These are phyloP conservation scores for Neodiprion pinetum DNA, from an alignment of 1,140 invertebrate genomes.

Conservation along the genomic window DNA sequence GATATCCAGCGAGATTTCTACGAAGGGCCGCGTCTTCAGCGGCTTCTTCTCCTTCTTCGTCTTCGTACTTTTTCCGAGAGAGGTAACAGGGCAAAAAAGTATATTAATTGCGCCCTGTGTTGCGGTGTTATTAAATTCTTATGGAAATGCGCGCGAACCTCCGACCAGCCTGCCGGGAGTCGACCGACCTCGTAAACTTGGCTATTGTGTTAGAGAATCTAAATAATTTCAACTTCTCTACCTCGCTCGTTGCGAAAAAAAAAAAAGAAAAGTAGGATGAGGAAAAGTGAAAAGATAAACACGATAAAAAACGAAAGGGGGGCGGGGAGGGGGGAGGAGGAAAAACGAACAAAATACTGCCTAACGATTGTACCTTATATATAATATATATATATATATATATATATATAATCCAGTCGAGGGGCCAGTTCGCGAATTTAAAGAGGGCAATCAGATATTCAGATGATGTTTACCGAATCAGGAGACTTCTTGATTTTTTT, in stretches of 20 bases:
- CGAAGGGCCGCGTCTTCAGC: conserved; percentile 26
- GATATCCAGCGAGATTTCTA: conserved; percentile 29
- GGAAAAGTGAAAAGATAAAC: conserved; percentile 28
- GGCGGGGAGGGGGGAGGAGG: neutral
- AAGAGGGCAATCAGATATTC: conserved; percentile 49
- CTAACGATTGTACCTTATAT: too few species aligned
- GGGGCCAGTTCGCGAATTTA: conserved; percentile 18
- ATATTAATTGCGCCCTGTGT: conserved; percentile 60
- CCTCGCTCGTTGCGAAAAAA: conserved; percentile 23
- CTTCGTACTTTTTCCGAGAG: neutral
- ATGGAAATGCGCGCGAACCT: conserved; percentile 51
- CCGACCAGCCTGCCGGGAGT: neutral
- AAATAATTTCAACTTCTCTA: conserved; percentile 58
- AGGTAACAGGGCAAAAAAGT: conserved; percentile 55
- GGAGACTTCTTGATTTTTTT: conserved; percentile 12
- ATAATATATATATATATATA: too few species aligned
- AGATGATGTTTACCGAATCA: conserved; percentile 54
- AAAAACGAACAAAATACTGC: neutral
- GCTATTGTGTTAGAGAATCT: conserved; percentile 61
- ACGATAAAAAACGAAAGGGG: conserved; percentile 20
- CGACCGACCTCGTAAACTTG: conserved; percentile 54
- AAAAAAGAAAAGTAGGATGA: conserved; percentile 24
- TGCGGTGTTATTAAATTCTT: conserved; percentile 63
- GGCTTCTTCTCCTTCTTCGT: too few species aligned
- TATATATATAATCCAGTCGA: neutral